Percentiles rank a stretch among this genome's conserved stretches.
These are phyloP conservation scores for Siniperca knerii DNA, from an alignment of 2,113 vertebrate genomes.

Conservation along the genomic window DNA sequence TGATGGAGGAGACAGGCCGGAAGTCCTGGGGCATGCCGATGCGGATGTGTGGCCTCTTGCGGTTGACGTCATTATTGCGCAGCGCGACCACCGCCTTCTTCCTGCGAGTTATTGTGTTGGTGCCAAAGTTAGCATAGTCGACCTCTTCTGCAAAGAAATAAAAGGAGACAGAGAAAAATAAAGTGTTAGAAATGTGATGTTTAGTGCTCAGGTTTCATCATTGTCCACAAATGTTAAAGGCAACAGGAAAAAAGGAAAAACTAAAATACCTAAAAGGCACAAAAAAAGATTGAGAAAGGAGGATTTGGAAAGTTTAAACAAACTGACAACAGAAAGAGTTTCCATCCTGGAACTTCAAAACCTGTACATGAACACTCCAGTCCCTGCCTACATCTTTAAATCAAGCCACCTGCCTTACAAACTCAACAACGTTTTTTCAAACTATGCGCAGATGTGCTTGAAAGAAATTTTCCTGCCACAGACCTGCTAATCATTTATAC, in stretches of 20 bases:
- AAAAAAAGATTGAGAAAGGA: background rate
- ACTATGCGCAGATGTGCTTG: constrained; percentile 53
- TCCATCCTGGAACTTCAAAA: constrained; percentile 5
- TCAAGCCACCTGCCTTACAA: constrained; percentile 46
- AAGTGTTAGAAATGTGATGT: background rate
- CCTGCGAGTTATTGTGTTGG: constrained; percentile 90
- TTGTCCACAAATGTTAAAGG: background rate
- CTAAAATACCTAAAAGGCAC: background rate
- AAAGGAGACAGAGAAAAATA: constrained; percentile 16
- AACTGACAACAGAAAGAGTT: constrained; percentile 12
- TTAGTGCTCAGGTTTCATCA: background rate
- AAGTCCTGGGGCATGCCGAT: constrained; percentile 98
- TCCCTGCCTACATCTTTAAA: constrained; percentile 44
- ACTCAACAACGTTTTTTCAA: constrained; percentile 39
- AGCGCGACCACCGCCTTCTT: constrained; percentile 92
- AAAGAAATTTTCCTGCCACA: constrained; percentile 5
- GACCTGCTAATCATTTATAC: constrained; percentile 45
- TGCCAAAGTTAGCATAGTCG: constrained; percentile 92
- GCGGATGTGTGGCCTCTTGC: constrained; percentile 93
- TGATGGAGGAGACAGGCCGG: constrained; percentile 96
- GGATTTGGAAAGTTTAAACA: constrained; percentile 22
- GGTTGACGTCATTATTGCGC: constrained; percentile 91
- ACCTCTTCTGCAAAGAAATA: constrained; percentile 90
- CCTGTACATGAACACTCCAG: background rate
- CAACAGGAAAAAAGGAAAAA: background rate